Base-by-base conservation (phyloP, 1,140 invertebrate species). In the Diorhabda elongata region DNA sequence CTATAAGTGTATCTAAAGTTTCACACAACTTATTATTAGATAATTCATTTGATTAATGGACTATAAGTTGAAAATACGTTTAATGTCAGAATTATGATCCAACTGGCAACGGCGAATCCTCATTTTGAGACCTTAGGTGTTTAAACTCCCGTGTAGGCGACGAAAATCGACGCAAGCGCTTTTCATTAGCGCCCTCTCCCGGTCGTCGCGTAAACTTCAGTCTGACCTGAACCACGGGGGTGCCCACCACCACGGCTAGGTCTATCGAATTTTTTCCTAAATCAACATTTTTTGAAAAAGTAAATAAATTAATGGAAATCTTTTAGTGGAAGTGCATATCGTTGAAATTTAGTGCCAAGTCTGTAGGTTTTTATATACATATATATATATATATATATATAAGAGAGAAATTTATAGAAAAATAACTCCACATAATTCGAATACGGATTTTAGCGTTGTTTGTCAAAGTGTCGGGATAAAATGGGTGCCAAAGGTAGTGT, bases 401-500 rank as follows among this genome's bases (percentile, higher is more conserved):
- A 11, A 11, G 11, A 26, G 26, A 26, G 26, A 26, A 26, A 26
- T 26, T 1, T 26, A 26, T 26, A 26, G 26, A 26, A 26, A 26
- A 26, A 26, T 26, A 26, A 26, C 0, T 2, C 68, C 68, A 72
- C 65, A 67, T 67, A 71, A 64, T 68, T 67, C 42, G 44, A 67
- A 71, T 61, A 60, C 26, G n/a, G 64, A 71, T 69, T 11, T 68
- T 61, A 57, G 11, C 61, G 57, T 56, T 43, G 58, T 47, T 11
- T 58, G 64, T 64, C 63, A 71, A 44, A 63, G 65, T 65, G 59
- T 61, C 57, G 60, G 58, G 41, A 68, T 61, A 68, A 69, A 60
- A 87, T 89, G 88, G 88, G 88, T 84, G 88, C 87, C 80, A 89
- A 89, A 85, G 87, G 88, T 79, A 89, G 88, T 84, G 88, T 89